Base-by-base conservation (phyloP, 2,113 vertebrate genomes). In the Scalopus aquaticus region DNA sequence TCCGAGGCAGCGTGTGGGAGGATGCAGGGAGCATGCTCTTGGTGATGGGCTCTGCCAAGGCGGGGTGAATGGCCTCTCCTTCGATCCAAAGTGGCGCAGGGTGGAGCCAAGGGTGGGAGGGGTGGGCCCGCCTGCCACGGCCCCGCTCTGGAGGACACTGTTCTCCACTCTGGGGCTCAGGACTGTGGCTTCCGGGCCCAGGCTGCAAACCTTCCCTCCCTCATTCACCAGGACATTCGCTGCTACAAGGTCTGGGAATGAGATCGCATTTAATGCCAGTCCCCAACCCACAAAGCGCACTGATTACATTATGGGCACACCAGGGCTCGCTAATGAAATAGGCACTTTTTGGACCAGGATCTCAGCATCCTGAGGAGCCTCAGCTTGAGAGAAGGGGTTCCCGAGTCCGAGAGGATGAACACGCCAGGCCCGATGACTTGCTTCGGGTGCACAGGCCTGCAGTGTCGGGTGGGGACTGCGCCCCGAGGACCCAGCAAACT, bases 391-490 rank as follows among this genome's bases (percentile, higher is more conserved):
- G n/a, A n/a, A n/a, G 56, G 70, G 51, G 44, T 24, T 24, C 42
- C 26, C 0, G 1, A 82, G 83, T 58, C 60, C 42, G 77, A 42
- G n/a, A 83, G 28, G 7, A 20, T 26, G 65, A 64, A 56, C 28
- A 9, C 32, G 12, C 42, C 56, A 10, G 54, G 37, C 49, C 26
- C 46, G 13, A 54, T 6, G 3, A 20, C 37, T 22, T 22, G 30
- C 17, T 20, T 19, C 26, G 73, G 64, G 64, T 44, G 30, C 0
- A 0, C 0, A 20, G 37, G 60, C 32, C 60, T 13, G 1, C 1
- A 3, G 9, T 16, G 32, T 60, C 30, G 37, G 42, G 2, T 11
- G 11, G 49, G 19, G 49, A 22, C 37, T 7, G 69, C 37, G 82
- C 35, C 16, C 10, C 9, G n/a, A 77, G 0, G 37, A 67, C 44